Conservation (phyloP, 2,113 vertebrate species). For the Centropristis striata region DNA sequence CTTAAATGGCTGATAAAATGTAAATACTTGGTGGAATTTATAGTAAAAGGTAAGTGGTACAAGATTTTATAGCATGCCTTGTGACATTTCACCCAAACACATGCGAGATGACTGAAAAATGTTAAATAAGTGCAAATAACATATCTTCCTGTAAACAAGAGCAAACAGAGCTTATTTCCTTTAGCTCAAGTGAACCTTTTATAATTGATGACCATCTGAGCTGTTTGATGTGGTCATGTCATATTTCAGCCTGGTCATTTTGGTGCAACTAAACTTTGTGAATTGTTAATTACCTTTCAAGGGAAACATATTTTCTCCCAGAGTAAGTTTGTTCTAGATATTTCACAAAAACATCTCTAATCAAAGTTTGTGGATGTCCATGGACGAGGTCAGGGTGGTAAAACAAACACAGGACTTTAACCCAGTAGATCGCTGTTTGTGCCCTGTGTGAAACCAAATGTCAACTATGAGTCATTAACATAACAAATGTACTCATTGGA, state of each 20-base stretch:
- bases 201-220: background rate
- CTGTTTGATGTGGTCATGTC: background rate
- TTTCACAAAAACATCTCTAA: no score
- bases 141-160: background rate
- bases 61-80: background rate
- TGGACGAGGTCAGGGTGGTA: no score
- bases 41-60: background rate
- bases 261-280: no score
- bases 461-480: no score
- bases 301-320: no score
- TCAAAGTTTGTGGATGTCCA: no score
- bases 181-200: background rate
- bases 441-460: no score
- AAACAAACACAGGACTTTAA: no score
- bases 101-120: background rate
- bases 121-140: background rate
- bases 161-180: background rate
- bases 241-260: background rate
- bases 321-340: no score
- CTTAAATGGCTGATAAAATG: constrained; percentile 27
- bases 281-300: no score
- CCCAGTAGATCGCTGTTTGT: no score
- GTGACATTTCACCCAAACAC: background rate
- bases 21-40: constrained; percentile 2
- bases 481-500: no score